phyloP scores from a whole-genome alignment of 2,797 vertebrate species.

The Anguilla pacifica region DNA sequence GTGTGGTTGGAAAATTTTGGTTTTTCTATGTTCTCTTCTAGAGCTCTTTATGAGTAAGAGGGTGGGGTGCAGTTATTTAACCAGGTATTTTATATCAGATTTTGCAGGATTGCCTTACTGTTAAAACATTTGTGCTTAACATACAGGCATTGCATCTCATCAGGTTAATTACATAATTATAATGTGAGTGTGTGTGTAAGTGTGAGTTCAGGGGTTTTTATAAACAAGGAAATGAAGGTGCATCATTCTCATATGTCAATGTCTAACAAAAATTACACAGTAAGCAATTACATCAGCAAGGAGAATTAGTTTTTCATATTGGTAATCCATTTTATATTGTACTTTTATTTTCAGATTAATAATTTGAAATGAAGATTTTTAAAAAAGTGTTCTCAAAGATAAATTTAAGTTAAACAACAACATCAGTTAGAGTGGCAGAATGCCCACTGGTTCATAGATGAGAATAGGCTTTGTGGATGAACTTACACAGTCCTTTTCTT shows the following conservation, averaged over 20 bases:
- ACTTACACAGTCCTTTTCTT: neutral
- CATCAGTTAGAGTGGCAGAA: neutral
- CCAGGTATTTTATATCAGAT: neutral
- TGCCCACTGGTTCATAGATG: neutral
- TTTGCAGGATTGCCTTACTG: neutral
- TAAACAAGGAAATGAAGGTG: neutral
- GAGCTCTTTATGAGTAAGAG: neutral
- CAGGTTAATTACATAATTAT: neutral
- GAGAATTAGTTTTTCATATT: neutral
- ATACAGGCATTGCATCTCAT: neutral
- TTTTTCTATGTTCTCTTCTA: conserved; percentile 42
- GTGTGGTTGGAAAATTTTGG: conserved; percentile 48
- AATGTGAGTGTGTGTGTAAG: neutral
- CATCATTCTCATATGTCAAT: neutral
- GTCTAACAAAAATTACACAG: neutral
- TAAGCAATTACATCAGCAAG: neutral
- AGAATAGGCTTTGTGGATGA: neutral
- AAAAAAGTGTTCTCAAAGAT: no score
- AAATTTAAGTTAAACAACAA: neutral
- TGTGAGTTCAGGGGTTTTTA: neutral
- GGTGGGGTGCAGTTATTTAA: neutral
- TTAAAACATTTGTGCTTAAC: neutral
- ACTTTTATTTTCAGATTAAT: no score
- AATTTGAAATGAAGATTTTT: no score
- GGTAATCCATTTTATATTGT: neutral